Conservation (phyloP, 1,140 invertebrate genomes). For the Anthonomus grandis region DNA sequence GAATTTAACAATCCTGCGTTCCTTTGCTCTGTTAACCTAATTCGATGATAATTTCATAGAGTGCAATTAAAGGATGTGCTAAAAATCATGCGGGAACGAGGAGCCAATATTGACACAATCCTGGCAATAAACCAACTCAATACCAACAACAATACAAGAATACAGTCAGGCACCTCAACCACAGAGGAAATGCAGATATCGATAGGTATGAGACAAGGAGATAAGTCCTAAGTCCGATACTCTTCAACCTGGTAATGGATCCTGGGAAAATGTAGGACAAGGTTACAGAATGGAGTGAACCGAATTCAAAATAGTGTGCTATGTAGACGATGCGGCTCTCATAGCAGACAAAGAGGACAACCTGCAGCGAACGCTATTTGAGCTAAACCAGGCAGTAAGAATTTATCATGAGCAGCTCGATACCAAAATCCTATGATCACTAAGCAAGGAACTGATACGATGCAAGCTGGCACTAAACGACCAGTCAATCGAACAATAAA, state of each 20-base stretch:
- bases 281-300: not conserved
- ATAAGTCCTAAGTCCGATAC: no score
- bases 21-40: no score
- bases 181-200: constrained; percentile 10
- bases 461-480: no score
- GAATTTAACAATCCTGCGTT: no score
- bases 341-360: no score
- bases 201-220: no score
- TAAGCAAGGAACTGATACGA: no score
- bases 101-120: not conserved
- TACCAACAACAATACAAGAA: constrained; percentile 7
- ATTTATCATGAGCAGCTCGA: no score
- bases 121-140: constrained; percentile 1
- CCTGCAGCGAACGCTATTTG: no score
- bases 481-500: no score
- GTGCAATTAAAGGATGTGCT: not conserved
- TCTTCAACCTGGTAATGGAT: constrained; percentile 6
- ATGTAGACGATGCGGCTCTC: not conserved
- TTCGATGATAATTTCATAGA: constrained; percentile 5
- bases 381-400: no score
- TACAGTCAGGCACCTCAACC: constrained; percentile 2
- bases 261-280: not conserved
- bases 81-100: constrained; percentile 1
- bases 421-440: no score
- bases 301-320: not conserved